phyloP scores from a whole-genome alignment of 2,797 vertebrate genomes.

The Myotis planiceps region DNA sequence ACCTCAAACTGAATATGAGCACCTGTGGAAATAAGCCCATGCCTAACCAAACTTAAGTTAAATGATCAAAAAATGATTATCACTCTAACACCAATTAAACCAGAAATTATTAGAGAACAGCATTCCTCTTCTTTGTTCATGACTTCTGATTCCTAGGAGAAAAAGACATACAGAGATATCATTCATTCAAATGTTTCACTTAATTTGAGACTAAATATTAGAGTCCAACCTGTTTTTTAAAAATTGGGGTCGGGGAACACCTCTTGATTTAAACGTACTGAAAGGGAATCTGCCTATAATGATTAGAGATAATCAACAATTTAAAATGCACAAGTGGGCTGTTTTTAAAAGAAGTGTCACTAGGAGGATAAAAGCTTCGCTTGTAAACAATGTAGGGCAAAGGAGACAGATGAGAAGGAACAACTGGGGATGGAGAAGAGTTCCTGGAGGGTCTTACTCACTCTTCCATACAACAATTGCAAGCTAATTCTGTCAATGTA shows the following conservation, averaged over 20 bases:
- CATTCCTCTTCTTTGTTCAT: neutral
- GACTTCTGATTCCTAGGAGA: neutral
- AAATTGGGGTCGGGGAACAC: neutral
- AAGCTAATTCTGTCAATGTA: neutral
- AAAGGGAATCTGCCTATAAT: neutral
- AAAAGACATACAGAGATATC: neutral
- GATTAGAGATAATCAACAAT: neutral
- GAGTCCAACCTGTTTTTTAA: neutral
- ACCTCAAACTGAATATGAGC: neutral
- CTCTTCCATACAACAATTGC: neutral
- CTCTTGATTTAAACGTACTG: neutral
- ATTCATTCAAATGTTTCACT: neutral
- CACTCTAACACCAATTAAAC: neutral
- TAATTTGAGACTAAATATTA: neutral
- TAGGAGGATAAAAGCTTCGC: neutral
- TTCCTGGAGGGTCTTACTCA: neutral
- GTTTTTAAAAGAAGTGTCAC: neutral
- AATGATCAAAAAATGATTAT: neutral
- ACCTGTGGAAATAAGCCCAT: neutral
- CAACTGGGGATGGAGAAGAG: neutral
- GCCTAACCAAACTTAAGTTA: neutral
- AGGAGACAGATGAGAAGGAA: neutral
- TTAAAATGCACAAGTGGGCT: neutral
- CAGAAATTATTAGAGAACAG: neutral
- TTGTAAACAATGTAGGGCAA: neutral